Base-by-base conservation (phyloP, 2,888 invertebrate species). In the Aleiodes alternator region DNA sequence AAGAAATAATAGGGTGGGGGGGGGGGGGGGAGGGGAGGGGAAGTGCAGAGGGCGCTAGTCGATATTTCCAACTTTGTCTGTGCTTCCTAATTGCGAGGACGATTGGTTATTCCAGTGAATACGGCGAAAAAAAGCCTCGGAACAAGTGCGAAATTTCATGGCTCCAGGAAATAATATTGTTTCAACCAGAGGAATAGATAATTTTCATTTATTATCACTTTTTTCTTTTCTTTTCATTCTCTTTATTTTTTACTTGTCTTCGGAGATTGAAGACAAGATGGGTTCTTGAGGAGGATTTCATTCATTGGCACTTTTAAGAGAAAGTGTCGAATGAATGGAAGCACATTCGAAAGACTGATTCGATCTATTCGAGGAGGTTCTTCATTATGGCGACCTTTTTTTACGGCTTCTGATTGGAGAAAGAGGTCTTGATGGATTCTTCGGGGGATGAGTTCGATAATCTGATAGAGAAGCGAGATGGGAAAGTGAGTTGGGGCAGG, bases 371-470 rank as follows among this genome's bases (percentile, higher is more conserved):
- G 57, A 66, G 70, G 51, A 66, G 31, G 51, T 68, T 68, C 82
- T 81, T 83, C 84, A 34, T 83, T 81, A 75, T 80, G 73, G 56
- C 72, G 78, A 48, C 61, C 11, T 48, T 29, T 11, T 23, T 16
- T 73, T 23, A 16, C 14, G 14, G 34, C 2, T n/a, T 23, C 8
- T 38, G 43, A 72, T 34, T 16, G 55, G 11, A n/a, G 11, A n/a
- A 64, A 8, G 11, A 31, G 53, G 43, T 53, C 51, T 34, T 57
- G 48, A 48, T 50, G 31, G 8, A 31, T 16, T 29, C 38, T 59
- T 3, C 29, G 0, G 57, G 31, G 11, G 57, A 11, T 48, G 43
- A 9, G 43, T 43, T 43, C 9, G 43, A 43, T 8, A 43, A 43
- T 43, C 43, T 23, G 23, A 23, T 23, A 2, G 23, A 23, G n/a